Evolutionary conservation across 1,140 invertebrate genomes (phyloP).

Genomic region (Belonocnema kinseyi): DNA sequence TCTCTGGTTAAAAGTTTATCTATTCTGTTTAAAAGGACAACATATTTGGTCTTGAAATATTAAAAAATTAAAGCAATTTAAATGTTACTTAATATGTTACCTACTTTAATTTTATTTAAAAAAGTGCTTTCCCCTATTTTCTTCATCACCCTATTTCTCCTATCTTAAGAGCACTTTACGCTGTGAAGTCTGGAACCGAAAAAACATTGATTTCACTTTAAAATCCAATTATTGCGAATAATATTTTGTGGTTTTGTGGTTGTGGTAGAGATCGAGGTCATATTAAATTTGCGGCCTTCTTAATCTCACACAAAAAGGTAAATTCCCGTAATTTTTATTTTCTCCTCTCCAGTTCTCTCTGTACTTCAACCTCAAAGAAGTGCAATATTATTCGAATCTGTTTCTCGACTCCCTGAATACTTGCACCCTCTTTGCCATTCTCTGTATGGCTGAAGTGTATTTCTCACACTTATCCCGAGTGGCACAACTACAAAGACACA

Average conservation of each 20-base stretch:
- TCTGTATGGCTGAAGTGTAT: neutral
- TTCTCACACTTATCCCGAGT: neutral
- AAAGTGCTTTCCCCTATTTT: too few species aligned
- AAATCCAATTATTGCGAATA: neutral
- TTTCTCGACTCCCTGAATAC: neutral
- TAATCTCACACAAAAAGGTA: neutral
- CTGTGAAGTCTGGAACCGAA: too few species aligned
- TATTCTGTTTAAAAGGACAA: too few species aligned
- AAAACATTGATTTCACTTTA: too few species aligned
- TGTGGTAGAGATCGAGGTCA: neutral
- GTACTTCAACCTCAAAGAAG: neutral
- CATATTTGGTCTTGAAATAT: too few species aligned
- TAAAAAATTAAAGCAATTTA: too few species aligned
- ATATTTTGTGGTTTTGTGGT: neutral
- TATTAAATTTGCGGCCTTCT: constrained; percentile 1
- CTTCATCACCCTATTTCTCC: too few species aligned
- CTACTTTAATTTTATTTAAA: too few species aligned
- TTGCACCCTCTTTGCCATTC: neutral
- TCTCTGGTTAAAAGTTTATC: too few species aligned
- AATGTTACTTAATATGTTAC: too few species aligned
- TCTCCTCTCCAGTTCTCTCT: neutral
- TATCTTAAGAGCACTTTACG: too few species aligned
- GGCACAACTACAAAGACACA: constrained; percentile 11
- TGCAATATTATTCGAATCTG: neutral
- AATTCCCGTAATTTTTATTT: neutral